Evolutionary conservation across 2,888 invertebrate genomes (phyloP).

Genomic region (Limnephilus lunatus): DNA sequence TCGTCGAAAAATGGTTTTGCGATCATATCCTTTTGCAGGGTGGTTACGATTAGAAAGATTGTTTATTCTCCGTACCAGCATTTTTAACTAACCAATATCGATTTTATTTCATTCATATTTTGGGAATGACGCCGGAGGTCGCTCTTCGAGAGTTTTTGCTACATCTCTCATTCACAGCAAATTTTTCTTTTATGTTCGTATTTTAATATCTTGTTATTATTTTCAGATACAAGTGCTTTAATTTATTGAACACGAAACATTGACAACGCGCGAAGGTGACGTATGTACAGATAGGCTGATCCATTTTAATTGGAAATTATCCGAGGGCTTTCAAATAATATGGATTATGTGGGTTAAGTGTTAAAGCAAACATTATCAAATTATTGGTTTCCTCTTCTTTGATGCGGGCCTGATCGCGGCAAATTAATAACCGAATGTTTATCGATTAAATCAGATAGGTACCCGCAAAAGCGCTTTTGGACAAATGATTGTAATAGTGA

Average conservation of each 20-base stretch:
- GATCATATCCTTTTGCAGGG: too few relatives aligned
- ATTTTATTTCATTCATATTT: too few relatives aligned
- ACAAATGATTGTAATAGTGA: background rate
- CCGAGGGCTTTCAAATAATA: background rate
- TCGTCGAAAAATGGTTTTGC: too few relatives aligned
- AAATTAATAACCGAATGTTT: background rate
- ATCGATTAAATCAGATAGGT: background rate
- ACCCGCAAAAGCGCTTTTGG: background rate
- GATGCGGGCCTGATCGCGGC: background rate
- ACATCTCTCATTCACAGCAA: too few relatives aligned
- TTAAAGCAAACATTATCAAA: background rate
- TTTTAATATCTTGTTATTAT: background rate
- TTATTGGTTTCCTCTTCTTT: background rate
- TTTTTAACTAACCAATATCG: too few relatives aligned
- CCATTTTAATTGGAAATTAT: background rate
- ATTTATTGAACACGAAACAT: background rate
- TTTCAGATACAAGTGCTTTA: background rate
- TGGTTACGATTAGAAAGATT: too few relatives aligned
- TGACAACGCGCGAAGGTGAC: background rate
- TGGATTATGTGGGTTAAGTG: background rate
- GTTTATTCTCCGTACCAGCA: too few relatives aligned
- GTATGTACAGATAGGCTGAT: background rate
- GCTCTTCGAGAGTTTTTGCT: too few relatives aligned
- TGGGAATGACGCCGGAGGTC: too few relatives aligned
- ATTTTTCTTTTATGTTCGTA: too few relatives aligned